Evolutionary conservation across 2,113 vertebrate species (phyloP).

Genomic region (Platysternon megacephalum): DNA sequence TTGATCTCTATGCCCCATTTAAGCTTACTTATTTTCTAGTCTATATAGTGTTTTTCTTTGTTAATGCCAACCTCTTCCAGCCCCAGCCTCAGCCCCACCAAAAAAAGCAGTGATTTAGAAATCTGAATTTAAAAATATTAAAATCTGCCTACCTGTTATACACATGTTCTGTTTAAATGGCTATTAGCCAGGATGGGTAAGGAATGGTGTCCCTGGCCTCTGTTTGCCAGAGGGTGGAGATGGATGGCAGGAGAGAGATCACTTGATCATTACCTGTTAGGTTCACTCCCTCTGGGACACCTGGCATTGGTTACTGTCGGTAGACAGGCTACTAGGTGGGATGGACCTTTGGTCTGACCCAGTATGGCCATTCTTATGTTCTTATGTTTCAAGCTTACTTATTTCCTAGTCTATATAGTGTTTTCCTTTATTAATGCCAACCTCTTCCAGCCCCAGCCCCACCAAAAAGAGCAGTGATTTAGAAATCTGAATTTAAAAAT

Average conservation of each 20-base stretch:
- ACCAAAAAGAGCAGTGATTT: neutral
- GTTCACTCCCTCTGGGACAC: too few relatives aligned
- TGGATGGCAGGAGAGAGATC: too few relatives aligned
- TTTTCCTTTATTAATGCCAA: neutral
- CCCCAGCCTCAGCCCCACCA: neutral
- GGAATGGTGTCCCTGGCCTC: too few relatives aligned
- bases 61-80: neutral
- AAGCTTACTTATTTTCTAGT: neutral
- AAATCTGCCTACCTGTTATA: fast-evolving
- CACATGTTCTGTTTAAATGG: neutral
- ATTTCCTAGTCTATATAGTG: neutral
- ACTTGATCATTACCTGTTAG: too few relatives aligned
- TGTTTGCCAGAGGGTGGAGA: too few relatives aligned
- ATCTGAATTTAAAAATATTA: neutral
- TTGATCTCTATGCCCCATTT: neutral
- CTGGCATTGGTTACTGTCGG: too few relatives aligned
- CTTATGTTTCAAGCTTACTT: too few relatives aligned
- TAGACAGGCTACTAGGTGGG: too few relatives aligned
- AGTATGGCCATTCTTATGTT: too few relatives aligned
- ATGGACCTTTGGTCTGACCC: too few relatives aligned
- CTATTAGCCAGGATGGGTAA: too few relatives aligned
- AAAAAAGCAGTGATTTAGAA: neutral
- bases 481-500: neutral
- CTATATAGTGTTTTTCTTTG: neutral
- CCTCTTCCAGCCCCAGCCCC: neutral